Base-by-base conservation (phyloP, 2,797 vertebrate species). In the Tamandua tetradactyla region DNA sequence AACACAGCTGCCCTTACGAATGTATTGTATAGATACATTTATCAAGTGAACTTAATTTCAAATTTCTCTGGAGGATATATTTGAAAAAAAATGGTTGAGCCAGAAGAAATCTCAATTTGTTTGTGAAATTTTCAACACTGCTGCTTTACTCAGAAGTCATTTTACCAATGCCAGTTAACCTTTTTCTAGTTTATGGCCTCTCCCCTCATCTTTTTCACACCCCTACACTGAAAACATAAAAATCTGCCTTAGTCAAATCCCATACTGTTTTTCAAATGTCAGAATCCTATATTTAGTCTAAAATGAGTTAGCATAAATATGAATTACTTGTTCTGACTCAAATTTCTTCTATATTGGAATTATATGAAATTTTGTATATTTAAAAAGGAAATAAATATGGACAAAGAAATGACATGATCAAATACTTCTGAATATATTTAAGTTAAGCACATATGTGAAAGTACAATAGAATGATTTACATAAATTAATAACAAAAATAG, bases 1-100 rank as follows among this genome's bases (percentile, higher is more conserved):
- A 27, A 95, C 95, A 93, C 1, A 93, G 62, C 40, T 91, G 25
- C 14, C 47, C 2, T 90, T 95, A 80, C 6, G 78, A 94, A 94
- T 61, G 47, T 18, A 87, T 57, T 92, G 37, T 81, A 79, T 75
- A 71, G 30, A 57, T 68, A 75, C 3, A 59, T 87, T 96, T 95
- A 71, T 86, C 47, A 59, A 20, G 1, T 89, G 76, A 92, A 88
- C n/a, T 75, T 89, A n/a, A 72, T 71, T 95, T 87, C 23, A 80
- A 57, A 37, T 84, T 84, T 92, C 25, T 92, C 30, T 47, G 13
- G 35, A 84, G 52, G 13, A 85, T n/a, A 55, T 6, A 94, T 59
- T 79, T 37, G 12, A 59, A 9, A 57, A 52, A 79, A 88, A 84
- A 87, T 22, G 23, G 72, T 68, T 64, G 30, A 57, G 5, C 4